phyloP scores from a whole-genome alignment of 2,797 vertebrate species.

The Ispidina picta region DNA sequence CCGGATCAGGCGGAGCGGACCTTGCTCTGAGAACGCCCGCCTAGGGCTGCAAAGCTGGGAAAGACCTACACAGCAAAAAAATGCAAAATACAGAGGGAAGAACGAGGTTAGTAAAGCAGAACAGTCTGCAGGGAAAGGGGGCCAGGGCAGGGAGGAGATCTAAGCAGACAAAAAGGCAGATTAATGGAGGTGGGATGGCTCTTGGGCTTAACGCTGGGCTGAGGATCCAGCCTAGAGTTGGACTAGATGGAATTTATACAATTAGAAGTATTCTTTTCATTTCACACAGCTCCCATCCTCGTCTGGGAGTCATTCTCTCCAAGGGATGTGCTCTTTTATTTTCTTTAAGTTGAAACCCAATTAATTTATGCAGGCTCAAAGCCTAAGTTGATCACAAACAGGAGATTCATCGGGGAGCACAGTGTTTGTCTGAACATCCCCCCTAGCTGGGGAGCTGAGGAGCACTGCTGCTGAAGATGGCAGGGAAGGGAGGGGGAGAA shows the following conservation, averaged over 20 bases:
- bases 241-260: background rate
- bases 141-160: constrained; percentile 57
- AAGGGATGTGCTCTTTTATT: background rate
- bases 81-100: constrained; percentile 84
- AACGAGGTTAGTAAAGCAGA: constrained; percentile 83
- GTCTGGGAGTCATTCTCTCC: background rate
- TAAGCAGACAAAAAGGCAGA: constrained; percentile 67
- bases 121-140: constrained; percentile 51
- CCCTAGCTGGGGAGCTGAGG: background rate
- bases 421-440: constrained; percentile 14
- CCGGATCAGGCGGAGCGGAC: constrained; percentile 99
- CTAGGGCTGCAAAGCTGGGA: constrained; percentile 99
- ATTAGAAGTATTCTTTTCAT: background rate
- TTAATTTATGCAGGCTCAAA: constrained; percentile 32
- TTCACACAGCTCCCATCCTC: no score
- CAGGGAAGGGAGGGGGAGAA: background rate
- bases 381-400: constrained; percentile 33
- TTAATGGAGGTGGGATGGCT: constrained; percentile 25
- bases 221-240: background rate
- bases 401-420: constrained; percentile 22
- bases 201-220: background rate
- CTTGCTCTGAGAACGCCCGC: constrained; percentile 99
- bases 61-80: constrained; percentile 91
- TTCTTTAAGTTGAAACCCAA: background rate
- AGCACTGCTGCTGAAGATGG: background rate